A percentile compares a stretch with the other conserved stretches of the same genome.
These are phyloP conservation scores for Drosophila infuscata DNA, from an alignment of 2,888 invertebrate species.

Conservation along the genomic window DNA sequence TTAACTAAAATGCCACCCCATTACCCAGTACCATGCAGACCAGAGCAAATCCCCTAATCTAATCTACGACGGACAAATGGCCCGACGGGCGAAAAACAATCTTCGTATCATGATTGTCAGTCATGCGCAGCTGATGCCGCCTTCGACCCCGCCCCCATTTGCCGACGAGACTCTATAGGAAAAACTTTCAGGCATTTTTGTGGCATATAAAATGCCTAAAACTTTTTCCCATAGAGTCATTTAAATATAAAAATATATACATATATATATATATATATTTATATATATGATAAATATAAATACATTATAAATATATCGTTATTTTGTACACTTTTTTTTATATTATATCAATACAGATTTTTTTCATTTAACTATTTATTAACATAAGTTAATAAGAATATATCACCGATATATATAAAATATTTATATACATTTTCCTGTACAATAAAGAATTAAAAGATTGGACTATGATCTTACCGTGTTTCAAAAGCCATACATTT, in stretches of 20 bases:
- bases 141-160: constrained; percentile 41
- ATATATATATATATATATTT: not conserved
- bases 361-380: not conserved
- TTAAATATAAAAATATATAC: not conserved
- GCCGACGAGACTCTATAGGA: constrained; percentile 28
- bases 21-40: not conserved
- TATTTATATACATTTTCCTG: not conserved
- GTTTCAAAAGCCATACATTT: not conserved
- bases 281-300: not conserved
- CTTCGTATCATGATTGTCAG: constrained; percentile 70
- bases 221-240: constrained; percentile 20
- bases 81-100: constrained; percentile 63
- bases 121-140: constrained; percentile 69
- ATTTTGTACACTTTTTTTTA: not conserved
- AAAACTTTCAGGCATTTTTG: constrained; percentile 47
- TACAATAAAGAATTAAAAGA: not conserved
- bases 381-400: not conserved
- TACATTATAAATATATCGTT: not conserved
- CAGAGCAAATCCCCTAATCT: constrained; percentile 55
- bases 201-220: not conserved
- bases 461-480: not conserved
- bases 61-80: constrained; percentile 62
- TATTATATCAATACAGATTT: not conserved
- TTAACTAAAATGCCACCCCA: constrained; percentile 55
- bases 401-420: not conserved